Evolutionary conservation across 2,797 vertebrate species (phyloP).

Genomic region (Remorina albescens): DNA sequence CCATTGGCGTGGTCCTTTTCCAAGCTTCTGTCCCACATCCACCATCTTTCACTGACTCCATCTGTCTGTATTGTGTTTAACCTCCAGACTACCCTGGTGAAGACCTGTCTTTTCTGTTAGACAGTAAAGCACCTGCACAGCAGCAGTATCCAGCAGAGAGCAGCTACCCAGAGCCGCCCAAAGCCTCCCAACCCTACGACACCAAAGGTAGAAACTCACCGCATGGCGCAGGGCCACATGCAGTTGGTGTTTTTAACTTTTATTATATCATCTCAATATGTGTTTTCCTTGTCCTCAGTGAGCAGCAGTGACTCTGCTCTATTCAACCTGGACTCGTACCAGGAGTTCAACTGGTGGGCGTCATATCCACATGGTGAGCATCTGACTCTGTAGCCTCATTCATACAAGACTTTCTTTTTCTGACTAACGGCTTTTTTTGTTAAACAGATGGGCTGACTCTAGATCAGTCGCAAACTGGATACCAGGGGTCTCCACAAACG

Average conservation of each 20-base stretch:
- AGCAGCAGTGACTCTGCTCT: conserved; percentile 65
- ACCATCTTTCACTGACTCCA: conserved; percentile 37
- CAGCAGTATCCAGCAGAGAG: conserved; percentile 72
- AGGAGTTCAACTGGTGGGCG: conserved; percentile 84
- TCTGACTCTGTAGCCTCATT: neutral
- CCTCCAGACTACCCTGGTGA: conserved; percentile 86
- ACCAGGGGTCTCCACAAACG: conserved; percentile 80
- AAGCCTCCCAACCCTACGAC: conserved; percentile 56
- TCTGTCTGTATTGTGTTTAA: conserved; percentile 65
- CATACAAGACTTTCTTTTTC: neutral
- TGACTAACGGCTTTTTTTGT: conserved; percentile 16
- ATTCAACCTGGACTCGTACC: conserved; percentile 83
- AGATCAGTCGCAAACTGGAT: conserved; percentile 73
- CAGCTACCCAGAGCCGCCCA: conserved; percentile 61
- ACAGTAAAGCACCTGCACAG: conserved; percentile 78
- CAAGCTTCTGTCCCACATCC: neutral
- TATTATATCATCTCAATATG: neutral
- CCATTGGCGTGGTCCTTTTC: conserved; percentile 13
- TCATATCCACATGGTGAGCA: conserved; percentile 82
- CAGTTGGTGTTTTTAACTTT: neutral
- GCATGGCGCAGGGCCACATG: accelerated
- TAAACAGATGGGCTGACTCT: conserved; percentile 67
- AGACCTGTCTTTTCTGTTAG: conserved; percentile 89
- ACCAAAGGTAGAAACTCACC: conserved; percentile 75
- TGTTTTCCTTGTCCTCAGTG: conserved; percentile 48